Evolutionary conservation across 2,888 invertebrate species (phyloP), one percentile per base, ranked within the genome.

Genomic region (Acronicta aceris): DNA sequence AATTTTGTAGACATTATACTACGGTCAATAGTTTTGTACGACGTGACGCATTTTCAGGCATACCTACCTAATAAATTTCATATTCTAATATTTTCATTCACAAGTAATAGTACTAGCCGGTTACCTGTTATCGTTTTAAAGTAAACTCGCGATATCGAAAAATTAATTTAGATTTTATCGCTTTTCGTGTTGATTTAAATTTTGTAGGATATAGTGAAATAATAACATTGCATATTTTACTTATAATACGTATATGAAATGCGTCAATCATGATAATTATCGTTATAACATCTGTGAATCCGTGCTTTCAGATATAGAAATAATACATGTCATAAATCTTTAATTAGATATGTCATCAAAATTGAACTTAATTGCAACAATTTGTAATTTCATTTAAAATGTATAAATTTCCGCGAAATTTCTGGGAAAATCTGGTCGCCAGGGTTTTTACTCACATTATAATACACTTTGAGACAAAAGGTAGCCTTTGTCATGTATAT

Each of bases 81-180:
- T 63, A 56, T 55, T 45, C 58, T 64, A 54, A 60, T 33, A 30
- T 51, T 58, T 48, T 21, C 25, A 47, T 66, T 66, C 25, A 54
- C 43, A 47, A 51, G 54, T 51, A 56, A 60, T 52, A 54, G 38
- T 50, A 51, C 49, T 42, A 50, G 45, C 40, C 25, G 40, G 46
- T 38, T 52, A 46, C 42, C 42, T 38, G 59, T 73, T 68, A 66
- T 75, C 60, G 67, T 57, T 57, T 59, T 53, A 58, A 65, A 59
- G 41, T 58, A 62, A 68, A 68, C 46, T 65, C 9, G 46, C 53
- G 52, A 70, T 73, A 66, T 57, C 48, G 36, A 60, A 65, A 56
- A 77, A 64, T 47, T 60, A 52, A 67, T 74, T 67, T 58, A 56
- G 65, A 67, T 65, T 59, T 70, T 72, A 70, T 76, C 56, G 64